Evolutionary conservation across 1,140 invertebrate species (phyloP), one percentile per base, ranked within the genome.

Genomic region (Leptinotarsa defecta): DNA sequence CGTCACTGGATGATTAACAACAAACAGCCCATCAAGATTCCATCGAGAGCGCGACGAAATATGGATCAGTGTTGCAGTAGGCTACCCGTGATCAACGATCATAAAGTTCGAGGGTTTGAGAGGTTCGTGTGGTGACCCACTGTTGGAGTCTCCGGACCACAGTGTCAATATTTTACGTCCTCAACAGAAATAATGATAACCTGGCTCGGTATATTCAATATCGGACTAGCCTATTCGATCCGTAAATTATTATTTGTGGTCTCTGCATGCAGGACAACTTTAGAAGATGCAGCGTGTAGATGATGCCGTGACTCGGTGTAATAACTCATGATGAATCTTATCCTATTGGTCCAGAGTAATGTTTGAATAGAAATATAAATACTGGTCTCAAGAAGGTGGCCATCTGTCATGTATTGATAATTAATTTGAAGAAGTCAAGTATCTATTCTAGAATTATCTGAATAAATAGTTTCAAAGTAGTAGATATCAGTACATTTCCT

Each of bases 11-110:
- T 34, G 27, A 6, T 34, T 6, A 6, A 34, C 27, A 34, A 34
- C 34, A 11, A 34, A 34, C 6, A 34, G 8, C 2, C 8, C 8
- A 34, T 34, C 34, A 34, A 15, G 11, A n/a, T 57, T n/a, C 3
- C n/a, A 57, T 57, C 52, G 52, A 57, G 1, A 57, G 52, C n/a
- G 17, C n/a, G 15, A 57, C 52, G 52, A 57, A 57, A 57, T 57
- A 15, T 57, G n/a, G 52, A 57, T 57, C 52, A 57, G 52, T 57
- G 52, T 57, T 17, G n/a, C 52, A 57, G 52, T 57, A 57, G 52
- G 52, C 52, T 57, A 57, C 13, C 17, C 52, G 52, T 57, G 52
- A 57, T 57, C 52, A 13, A 57, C 17, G 52, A 57, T 13, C 52
- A 57, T 57, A 57, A 57, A 57, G 52, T 13, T 57, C 17, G 52